A percentile compares a stretch with the other conserved stretches of the same genome.
Conservation (phyloP, 2,113 vertebrate species). For the Brachypodius melanocephalos region DNA sequence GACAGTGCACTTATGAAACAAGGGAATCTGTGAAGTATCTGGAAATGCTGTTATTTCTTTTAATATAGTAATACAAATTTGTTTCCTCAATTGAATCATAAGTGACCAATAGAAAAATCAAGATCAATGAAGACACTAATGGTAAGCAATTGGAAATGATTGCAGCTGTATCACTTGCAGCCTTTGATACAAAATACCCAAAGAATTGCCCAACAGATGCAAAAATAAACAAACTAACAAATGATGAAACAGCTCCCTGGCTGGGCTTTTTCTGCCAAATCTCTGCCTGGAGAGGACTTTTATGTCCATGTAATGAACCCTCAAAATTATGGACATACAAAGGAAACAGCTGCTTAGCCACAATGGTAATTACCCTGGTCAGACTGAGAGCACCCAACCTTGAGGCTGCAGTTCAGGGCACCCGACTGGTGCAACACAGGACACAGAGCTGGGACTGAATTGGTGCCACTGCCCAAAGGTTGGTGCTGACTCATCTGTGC, state of each 20-base stretch:
- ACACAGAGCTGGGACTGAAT: not conserved
- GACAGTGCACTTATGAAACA: not conserved
- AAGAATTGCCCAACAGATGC: slow-evolving; percentile 47
- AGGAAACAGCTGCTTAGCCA: slow-evolving; percentile 14
- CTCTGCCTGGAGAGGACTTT: slow-evolving; percentile 30
- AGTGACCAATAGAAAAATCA: not conserved
- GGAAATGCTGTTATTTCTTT: not conserved
- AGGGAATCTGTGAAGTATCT: not conserved
- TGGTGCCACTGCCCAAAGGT: not conserved
- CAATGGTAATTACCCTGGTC: not conserved
- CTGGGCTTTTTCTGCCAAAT: not conserved
- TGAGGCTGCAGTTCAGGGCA: not conserved
- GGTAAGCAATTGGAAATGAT: not conserved
- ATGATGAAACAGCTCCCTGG: slow-evolving; percentile 35
- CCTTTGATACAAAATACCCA: not conserved
- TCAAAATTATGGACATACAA: slow-evolving; percentile 15
- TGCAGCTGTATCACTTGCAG: not conserved
- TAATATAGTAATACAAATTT: not conserved
- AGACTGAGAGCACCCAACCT: not conserved
- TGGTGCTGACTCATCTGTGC: rapidly evolving
- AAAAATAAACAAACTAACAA: slow-evolving; percentile 60
- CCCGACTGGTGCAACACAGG: rapidly evolving
- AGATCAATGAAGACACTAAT: not conserved
- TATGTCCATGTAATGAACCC: not conserved
- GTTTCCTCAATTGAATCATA: not conserved